Conservation (phyloP, 2,113 vertebrate genomes). For the Sprattus sprattus region DNA sequence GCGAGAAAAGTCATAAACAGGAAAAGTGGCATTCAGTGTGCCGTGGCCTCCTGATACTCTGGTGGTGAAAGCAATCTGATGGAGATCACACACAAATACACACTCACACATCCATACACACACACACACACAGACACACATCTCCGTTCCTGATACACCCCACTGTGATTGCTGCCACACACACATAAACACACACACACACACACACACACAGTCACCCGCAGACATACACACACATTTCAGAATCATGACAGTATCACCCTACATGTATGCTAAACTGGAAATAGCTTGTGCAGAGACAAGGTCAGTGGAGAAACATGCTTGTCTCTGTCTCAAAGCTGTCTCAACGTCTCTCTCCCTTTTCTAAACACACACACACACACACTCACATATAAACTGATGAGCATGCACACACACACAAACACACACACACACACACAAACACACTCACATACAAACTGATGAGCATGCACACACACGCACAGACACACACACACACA, state of each 20-base stretch:
- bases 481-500: neutral
- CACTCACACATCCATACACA: neutral
- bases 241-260: neutral
- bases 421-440: neutral
- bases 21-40: neutral
- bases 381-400: neutral
- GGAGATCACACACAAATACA: conserved; percentile 23
- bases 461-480: neutral
- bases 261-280: neutral
- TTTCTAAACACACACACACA: neutral
- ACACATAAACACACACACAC: neutral
- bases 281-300: too few species aligned
- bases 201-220: neutral
- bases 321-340: neutral
- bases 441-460: neutral
- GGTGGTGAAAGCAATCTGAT: conserved; percentile 36
- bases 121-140: neutral
- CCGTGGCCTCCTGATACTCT: conserved; percentile 44
- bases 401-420: neutral
- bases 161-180: too few species aligned
- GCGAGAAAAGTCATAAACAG: conserved; percentile 5
- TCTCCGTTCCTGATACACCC: too few species aligned
- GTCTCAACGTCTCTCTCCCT: neutral
- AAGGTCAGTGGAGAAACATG: neutral
- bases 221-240: too few species aligned